Evolutionary conservation across 2,113 vertebrate species (phyloP).

Genomic region (mouse (Mus musculus)): DNA sequence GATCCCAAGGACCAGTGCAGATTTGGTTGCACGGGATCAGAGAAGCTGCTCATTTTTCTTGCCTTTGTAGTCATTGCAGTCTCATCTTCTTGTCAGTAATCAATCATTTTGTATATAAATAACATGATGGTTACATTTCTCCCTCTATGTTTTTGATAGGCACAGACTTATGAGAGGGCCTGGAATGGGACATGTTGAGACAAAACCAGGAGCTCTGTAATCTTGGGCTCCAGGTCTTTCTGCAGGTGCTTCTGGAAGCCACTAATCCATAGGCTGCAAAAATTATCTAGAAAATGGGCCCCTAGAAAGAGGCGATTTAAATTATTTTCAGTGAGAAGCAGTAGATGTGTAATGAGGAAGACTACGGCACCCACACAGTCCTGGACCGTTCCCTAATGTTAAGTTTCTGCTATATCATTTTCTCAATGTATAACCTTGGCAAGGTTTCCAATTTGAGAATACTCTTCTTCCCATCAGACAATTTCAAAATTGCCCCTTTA

Average conservation of each 20-base stretch:
- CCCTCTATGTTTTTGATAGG: background rate
- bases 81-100: background rate
- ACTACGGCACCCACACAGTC: background rate
- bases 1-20: background rate
- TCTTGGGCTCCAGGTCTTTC: background rate
- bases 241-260: background rate
- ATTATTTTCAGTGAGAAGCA: background rate
- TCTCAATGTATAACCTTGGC: background rate
- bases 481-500: constrained; percentile 40
- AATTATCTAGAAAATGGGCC: background rate
- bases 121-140: background rate
- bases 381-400: background rate
- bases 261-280: background rate
- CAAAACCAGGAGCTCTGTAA: background rate
- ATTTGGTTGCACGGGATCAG: background rate
- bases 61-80: background rate
- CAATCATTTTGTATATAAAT: background rate
- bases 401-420: background rate
- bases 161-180: background rate
- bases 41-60: background rate
- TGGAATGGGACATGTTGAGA: background rate
- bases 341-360: background rate
- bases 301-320: background rate
- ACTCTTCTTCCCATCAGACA: background rate
- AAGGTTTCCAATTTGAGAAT: background rate